Conservation (phyloP, 2,888 invertebrate species). For the Agrochola lota region DNA sequence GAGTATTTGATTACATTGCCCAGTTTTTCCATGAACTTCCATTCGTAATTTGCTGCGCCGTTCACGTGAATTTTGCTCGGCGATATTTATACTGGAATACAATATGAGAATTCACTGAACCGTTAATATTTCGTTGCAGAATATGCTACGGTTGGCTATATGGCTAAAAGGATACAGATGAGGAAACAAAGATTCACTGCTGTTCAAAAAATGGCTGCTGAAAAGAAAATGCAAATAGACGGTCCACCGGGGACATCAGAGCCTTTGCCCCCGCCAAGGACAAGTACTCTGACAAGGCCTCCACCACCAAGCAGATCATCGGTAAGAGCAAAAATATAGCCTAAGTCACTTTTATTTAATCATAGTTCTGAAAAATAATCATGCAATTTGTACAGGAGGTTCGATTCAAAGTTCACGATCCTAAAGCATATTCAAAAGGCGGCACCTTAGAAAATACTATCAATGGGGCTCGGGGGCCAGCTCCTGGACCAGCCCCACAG, state of each 20-base stretch:
- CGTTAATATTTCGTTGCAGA: constrained; percentile 91
- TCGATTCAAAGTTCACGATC: constrained; percentile 98
- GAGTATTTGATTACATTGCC: constrained; percentile 14
- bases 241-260: constrained; percentile 92
- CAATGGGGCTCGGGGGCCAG: constrained; percentile 93
- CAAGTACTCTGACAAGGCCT: constrained; percentile 92
- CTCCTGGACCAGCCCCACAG: constrained; percentile 71
- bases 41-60: constrained; percentile 28
- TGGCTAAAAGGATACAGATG: constrained; percentile 99
- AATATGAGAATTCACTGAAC: constrained; percentile 26
- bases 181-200: constrained; percentile 97
- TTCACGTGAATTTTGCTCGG: constrained; percentile 47
- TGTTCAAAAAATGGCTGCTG: constrained; percentile 97
- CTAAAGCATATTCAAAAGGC: constrained; percentile 97
- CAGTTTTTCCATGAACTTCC: constrained; percentile 4
- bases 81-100: constrained; percentile 31
- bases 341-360: not conserved
- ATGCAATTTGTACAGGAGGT: constrained; percentile 93
- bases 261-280: constrained; percentile 91
- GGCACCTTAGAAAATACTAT: constrained; percentile 97
- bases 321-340: constrained; percentile 67
- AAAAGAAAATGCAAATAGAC: constrained; percentile 96
- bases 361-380: not conserved
- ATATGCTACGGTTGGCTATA: constrained; percentile 99
- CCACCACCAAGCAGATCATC: constrained; percentile 86